These are phyloP conservation scores for Serinus canaria DNA, from an alignment of 2,113 vertebrate genomes.

Conservation along the genomic window DNA sequence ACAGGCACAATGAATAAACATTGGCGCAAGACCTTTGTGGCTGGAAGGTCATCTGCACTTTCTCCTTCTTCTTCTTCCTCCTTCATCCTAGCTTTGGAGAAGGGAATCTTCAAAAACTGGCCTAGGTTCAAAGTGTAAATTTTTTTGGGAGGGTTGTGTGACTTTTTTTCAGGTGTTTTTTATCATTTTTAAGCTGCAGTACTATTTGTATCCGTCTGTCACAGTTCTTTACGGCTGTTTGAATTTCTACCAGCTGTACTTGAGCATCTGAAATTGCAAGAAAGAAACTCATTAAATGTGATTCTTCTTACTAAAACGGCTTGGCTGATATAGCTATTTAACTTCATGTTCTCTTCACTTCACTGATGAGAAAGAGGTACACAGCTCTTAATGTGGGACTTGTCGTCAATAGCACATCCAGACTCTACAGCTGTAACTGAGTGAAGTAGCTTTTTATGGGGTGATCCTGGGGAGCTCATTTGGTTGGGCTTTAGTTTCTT, in stretches of 20 bases:
- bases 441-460: constrained; percentile 12
- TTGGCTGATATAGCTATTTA: constrained; percentile 76
- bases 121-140: constrained; percentile 83
- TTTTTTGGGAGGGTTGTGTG: constrained; percentile 73
- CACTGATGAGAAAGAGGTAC: not conserved
- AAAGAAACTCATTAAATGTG: constrained; percentile 83
- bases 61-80: constrained; percentile 61
- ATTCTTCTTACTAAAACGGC: constrained; percentile 79
- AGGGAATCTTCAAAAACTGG: constrained; percentile 75
- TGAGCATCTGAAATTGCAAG: constrained; percentile 79
- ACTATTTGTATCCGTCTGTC: constrained; percentile 82
- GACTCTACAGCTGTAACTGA: constrained; percentile 3
- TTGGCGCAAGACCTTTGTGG: constrained; percentile 65
- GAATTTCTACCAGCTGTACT: constrained; percentile 82
- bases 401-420: not conserved
- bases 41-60: constrained; percentile 69
- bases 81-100: constrained; percentile 69
- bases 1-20: constrained; percentile 53
- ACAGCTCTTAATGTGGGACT: not conserved
- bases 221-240: constrained; percentile 79
- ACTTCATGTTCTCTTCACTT: constrained; percentile 44
- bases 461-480: not conserved
- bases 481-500: not conserved
- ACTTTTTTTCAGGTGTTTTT: constrained; percentile 78
- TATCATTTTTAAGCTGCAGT: constrained; percentile 83